Evolutionary conservation across 2,797 vertebrate species (phyloP).

Genomic region (Pachyuromys duprasi): DNA sequence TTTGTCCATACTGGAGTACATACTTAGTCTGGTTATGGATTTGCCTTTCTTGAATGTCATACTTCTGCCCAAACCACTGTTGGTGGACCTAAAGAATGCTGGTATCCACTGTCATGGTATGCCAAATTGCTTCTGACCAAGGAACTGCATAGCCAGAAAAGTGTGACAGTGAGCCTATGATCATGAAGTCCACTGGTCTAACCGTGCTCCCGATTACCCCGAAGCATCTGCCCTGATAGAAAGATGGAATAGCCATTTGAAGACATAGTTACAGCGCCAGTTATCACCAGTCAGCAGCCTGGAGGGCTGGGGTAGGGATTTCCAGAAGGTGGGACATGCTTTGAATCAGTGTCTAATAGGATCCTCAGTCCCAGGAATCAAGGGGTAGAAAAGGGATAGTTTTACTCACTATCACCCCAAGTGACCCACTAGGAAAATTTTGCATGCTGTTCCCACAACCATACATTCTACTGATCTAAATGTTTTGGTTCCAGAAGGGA

Average conservation of each 20-base stretch:
- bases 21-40: background rate
- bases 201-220: background rate
- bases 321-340: background rate
- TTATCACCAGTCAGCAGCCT: no score
- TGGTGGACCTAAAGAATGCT: background rate
- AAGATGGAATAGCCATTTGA: background rate
- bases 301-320: background rate
- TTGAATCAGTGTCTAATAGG: background rate
- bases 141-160: background rate
- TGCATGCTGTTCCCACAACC: background rate
- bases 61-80: background rate
- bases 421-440: background rate
- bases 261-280: background rate
- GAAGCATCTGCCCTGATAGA: background rate
- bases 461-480: background rate
- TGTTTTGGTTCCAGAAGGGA: background rate
- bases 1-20: background rate
- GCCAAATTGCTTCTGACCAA: background rate
- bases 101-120: background rate
- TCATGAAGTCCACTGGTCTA: background rate
- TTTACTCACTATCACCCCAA: background rate
- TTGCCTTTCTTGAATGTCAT: background rate
- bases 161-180: no score
- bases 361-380: background rate
- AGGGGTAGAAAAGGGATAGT: background rate